phyloP scores from a whole-genome alignment of 2,113 vertebrate species.

The Brachyhypopomus gauderio region DNA sequence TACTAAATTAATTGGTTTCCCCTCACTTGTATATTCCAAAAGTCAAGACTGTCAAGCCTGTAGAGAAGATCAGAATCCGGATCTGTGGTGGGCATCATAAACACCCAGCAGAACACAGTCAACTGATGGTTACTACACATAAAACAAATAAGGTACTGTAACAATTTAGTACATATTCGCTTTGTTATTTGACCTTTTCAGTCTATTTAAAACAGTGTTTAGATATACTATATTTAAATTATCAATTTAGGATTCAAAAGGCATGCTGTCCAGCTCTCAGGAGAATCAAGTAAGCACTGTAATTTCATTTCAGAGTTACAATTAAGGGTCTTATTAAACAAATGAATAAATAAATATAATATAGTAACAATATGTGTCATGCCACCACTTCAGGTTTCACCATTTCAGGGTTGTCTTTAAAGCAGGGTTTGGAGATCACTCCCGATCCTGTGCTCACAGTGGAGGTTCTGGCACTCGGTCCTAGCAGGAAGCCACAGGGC shows the following conservation, averaged over 20 bases:
- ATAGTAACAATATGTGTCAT: background rate
- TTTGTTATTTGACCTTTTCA: background rate
- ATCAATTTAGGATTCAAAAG: conserved; percentile 7
- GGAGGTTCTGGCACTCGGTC: conserved; percentile 62
- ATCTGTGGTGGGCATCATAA: conserved; percentile 44
- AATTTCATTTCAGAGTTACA: background rate
- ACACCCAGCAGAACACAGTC: conserved; percentile 22
- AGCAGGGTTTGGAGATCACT: conserved; percentile 50
- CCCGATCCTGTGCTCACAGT: conserved; percentile 60
- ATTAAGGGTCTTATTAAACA: background rate
- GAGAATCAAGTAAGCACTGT: conserved; percentile 2
- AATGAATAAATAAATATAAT: background rate
- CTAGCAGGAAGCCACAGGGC: conserved; percentile 62
- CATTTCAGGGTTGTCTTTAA: conserved; percentile 27
- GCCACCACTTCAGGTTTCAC: background rate
- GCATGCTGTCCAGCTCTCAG: background rate
- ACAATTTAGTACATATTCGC: background rate
- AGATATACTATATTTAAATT: background rate
- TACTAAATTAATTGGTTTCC: background rate
- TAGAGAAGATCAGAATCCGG: conserved; percentile 74
- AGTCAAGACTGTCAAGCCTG: conserved; percentile 64
- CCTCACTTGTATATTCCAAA: conserved; percentile 15
- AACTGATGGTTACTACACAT: conserved; percentile 58
- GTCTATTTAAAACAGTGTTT: background rate
- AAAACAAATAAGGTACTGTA: conserved; percentile 64